These are phyloP conservation scores for Tribolium freemani DNA, from an alignment of 2,888 invertebrate genomes.

Conservation along the genomic window DNA sequence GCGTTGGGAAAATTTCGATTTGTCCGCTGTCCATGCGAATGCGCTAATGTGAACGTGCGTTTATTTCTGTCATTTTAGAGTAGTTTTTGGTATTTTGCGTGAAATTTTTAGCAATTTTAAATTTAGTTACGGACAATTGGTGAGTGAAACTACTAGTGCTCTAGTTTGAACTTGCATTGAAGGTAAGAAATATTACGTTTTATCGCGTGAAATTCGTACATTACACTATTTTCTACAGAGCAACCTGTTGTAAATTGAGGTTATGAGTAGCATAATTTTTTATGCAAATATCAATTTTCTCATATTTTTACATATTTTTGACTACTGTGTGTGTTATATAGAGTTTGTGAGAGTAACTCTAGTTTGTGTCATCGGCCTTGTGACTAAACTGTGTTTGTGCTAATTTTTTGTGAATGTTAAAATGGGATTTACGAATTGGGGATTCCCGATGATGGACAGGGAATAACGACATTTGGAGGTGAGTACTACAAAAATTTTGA, in stretches of 20 bases:
- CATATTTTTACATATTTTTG: background rate
- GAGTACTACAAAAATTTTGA: too few species aligned
- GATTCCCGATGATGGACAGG: too few species aligned
- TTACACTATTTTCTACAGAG: background rate
- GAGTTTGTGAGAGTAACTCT: background rate
- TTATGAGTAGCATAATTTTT: constrained; percentile 31
- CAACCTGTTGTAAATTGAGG: constrained; percentile 46
- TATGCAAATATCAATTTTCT: background rate
- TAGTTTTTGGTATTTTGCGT: constrained; percentile 44
- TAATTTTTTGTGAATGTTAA: background rate
- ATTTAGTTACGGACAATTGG: constrained; percentile 37
- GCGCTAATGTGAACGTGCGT: constrained; percentile 18
- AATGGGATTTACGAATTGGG: too few species aligned
- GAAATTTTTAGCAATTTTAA: constrained; percentile 34
- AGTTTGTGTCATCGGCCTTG: constrained; percentile 6
- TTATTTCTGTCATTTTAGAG: constrained; percentile 48
- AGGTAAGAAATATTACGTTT: constrained; percentile 30
- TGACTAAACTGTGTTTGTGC: constrained; percentile 6
- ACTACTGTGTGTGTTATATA: background rate
- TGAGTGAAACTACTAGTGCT: constrained; percentile 31
- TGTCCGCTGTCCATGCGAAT: constrained; percentile 15
- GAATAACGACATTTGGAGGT: too few species aligned
- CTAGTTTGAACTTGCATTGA: background rate
- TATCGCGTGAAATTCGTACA: background rate
- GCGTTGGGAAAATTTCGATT: constrained; percentile 24